These are phyloP conservation scores for Clinocottus analis DNA, from an alignment of 2,113 vertebrate species.

Conservation along the genomic window DNA sequence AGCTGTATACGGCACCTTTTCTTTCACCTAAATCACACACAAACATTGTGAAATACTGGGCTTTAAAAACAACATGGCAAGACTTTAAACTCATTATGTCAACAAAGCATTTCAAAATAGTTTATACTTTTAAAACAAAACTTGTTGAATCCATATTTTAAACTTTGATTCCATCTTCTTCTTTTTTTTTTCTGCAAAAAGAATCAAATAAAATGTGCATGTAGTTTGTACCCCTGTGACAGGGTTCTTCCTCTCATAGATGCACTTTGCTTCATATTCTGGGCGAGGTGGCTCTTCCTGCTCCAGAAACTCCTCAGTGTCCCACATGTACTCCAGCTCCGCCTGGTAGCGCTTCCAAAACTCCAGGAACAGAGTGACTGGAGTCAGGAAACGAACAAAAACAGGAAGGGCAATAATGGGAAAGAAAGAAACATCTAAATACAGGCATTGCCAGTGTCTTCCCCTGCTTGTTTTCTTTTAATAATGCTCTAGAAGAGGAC, in stretches of 20 bases:
- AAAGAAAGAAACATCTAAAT: not conserved
- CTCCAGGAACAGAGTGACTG: slow-evolving; percentile 94
- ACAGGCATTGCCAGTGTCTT: not conserved
- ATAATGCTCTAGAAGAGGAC: not conserved
- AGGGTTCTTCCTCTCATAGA: slow-evolving; percentile 85
- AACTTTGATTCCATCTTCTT: not conserved
- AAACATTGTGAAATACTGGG: not conserved
- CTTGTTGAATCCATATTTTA: not conserved
- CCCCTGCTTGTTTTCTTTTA: not conserved
- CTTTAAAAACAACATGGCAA: not conserved
- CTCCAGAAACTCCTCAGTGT: slow-evolving; percentile 92
- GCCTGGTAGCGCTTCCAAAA: slow-evolving; percentile 96
- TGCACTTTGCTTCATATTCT: slow-evolving; percentile 91
- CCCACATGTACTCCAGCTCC: slow-evolving; percentile 93
- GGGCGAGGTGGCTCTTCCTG: slow-evolving; percentile 91
- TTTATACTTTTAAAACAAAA: not conserved
- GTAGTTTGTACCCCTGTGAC: slow-evolving; percentile 72
- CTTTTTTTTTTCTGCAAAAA: not conserved
- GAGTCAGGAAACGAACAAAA: slow-evolving; percentile 16
- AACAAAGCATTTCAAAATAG: not conserved
- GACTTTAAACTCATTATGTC: not conserved
- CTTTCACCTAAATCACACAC: slow-evolving; percentile 84
- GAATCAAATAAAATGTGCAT: not conserved
- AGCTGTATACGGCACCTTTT: slow-evolving; percentile 88
- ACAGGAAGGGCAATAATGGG: not conserved